Evolutionary conservation across 2,113 vertebrate species (phyloP).

Genomic region (Charadrius vociferus): DNA sequence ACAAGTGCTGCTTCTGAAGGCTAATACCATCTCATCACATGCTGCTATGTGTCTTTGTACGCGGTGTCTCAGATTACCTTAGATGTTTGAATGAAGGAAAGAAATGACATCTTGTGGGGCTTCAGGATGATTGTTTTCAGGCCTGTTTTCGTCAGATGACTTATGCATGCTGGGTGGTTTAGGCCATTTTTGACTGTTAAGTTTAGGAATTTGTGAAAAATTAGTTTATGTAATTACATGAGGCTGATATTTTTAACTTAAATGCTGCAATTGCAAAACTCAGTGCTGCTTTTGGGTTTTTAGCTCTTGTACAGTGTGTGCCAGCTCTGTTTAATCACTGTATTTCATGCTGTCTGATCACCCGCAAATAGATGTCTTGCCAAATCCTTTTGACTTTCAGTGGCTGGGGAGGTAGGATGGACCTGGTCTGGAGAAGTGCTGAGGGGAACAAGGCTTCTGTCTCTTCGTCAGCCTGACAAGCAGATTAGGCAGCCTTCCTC

Average conservation of each 20-base stretch:
- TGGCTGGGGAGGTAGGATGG: background rate
- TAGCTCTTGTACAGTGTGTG: background rate
- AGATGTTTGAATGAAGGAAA: background rate
- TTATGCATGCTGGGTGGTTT: background rate
- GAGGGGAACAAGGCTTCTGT: background rate
- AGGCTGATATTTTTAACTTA: conserved; percentile 9
- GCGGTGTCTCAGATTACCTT: background rate
- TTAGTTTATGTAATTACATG: background rate
- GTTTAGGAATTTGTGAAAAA: background rate
- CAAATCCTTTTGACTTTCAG: background rate
- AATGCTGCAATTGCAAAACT: background rate
- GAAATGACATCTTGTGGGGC: background rate
- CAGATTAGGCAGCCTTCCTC: background rate
- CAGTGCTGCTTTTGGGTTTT: background rate
- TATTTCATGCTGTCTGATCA: background rate
- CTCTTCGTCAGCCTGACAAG: background rate
- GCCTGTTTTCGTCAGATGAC: background rate
- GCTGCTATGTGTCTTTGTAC: background rate
- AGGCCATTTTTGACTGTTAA: background rate
- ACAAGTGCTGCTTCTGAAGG: background rate
- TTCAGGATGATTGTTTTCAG: background rate
- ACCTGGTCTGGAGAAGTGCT: background rate
- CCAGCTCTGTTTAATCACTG: background rate
- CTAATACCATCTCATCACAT: background rate
- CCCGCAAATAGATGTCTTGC: background rate